Percentiles rank a stretch among this genome's conserved stretches.
phyloP scores from a whole-genome alignment of 2,888 invertebrate genomes.

The Blomia tropicalis region DNA sequence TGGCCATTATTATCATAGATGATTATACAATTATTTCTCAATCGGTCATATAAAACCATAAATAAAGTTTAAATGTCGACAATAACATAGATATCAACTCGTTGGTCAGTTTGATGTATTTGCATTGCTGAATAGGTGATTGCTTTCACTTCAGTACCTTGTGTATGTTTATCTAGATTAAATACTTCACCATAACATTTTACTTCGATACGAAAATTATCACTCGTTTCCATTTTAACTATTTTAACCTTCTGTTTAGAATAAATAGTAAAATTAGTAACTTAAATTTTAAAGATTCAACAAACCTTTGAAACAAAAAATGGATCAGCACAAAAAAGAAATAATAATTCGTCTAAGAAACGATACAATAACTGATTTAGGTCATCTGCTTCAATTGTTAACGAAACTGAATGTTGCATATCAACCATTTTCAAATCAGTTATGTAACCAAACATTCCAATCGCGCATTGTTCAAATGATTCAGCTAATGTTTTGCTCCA shows the following conservation, averaged over 20 bases:
- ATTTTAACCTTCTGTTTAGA: conserved; percentile 71
- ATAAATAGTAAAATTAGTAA: no score
- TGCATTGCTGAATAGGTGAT: conserved; percentile 99
- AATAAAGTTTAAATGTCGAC: conserved; percentile 64
- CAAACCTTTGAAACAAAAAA: conserved; percentile 54
- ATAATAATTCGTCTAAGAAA: conserved; percentile 84
- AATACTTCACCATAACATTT: conserved; percentile 79
- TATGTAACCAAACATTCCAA: conserved; percentile 97
- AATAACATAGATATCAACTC: conserved; percentile 82
- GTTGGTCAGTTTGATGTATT: conserved; percentile 48
- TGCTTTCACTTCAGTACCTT: conserved; percentile 95
- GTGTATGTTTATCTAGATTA: conserved; percentile 59
- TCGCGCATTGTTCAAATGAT: conserved; percentile 44
- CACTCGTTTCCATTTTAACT: conserved; percentile 64
- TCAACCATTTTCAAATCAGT: conserved; percentile 72
- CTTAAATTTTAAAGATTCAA: no score
- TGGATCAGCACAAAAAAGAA: conserved; percentile 78
- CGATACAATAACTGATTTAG: conserved; percentile 70
- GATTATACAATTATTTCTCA: no score
- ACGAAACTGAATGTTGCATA: conserved; percentile 55
- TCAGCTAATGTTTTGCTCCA: conserved; percentile 28
- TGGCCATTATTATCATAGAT: no score
- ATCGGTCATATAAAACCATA: no score
- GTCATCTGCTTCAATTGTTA: conserved; percentile 73
- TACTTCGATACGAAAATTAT: conserved; percentile 59